phyloP scores from a whole-genome alignment of 2,888 invertebrate species.

The Orchestes rusci region DNA sequence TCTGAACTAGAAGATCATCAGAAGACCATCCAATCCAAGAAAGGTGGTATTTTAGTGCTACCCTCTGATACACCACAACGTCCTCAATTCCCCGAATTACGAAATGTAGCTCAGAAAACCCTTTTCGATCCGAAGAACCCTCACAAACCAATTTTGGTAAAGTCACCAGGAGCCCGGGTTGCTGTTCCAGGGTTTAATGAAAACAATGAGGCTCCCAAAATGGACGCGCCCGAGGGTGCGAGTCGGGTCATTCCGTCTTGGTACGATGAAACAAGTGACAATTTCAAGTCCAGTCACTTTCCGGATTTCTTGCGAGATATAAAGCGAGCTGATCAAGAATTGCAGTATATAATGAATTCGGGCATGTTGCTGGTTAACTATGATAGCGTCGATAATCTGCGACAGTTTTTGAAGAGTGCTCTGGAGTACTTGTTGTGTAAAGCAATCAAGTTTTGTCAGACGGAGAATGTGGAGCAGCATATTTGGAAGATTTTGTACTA shows the following conservation, averaged over 20 bases:
- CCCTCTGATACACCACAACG: conserved; percentile 30
- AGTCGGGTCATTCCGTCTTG: conserved; percentile 48
- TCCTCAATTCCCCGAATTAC: conserved; percentile 22
- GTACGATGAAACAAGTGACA: conserved; percentile 53
- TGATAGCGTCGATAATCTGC: conserved; percentile 55
- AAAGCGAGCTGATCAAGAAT: conserved; percentile 59
- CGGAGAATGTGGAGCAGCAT: conserved; percentile 80
- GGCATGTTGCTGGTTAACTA: conserved; percentile 58
- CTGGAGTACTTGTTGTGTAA: conserved; percentile 61
- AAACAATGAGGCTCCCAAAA: conserved; percentile 31
- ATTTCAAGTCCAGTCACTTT: conserved; percentile 55
- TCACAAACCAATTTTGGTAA: conserved; percentile 65
- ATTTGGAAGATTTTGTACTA: conserved; percentile 90
- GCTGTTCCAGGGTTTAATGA: conserved; percentile 40
- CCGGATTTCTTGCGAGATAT: conserved; percentile 58
- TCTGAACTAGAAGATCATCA: conserved; percentile 24
- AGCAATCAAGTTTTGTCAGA: conserved; percentile 80
- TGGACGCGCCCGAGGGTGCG: conserved; percentile 46
- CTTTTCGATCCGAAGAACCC: conserved; percentile 60
- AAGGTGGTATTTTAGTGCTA: conserved; percentile 39
- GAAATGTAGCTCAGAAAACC: conserved; percentile 32
- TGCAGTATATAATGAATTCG: conserved; percentile 56
- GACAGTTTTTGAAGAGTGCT: conserved; percentile 60
- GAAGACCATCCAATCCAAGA: conserved; percentile 27
- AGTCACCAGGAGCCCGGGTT: conserved; percentile 45